These are phyloP conservation scores for Propithecus coquereli DNA, from an alignment of 2,113 vertebrate species.

Conservation along the genomic window DNA sequence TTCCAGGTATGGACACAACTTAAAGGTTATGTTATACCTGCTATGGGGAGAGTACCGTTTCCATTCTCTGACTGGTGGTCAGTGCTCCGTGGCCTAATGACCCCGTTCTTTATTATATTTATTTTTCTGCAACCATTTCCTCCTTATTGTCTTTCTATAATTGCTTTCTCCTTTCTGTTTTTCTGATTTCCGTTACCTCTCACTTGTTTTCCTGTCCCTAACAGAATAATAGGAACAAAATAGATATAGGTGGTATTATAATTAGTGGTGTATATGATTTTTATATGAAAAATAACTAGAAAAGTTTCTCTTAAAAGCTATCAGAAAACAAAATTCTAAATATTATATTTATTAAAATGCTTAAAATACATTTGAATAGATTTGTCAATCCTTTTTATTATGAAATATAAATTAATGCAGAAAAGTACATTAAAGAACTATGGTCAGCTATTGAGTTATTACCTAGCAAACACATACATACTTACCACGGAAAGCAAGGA, in stretches of 20 bases:
- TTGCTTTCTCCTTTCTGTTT: too few species aligned
- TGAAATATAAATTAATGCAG: not conserved
- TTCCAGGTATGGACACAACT: too few species aligned
- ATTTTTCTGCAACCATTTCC: too few species aligned
- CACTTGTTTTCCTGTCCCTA: not conserved
- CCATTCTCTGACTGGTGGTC: too few species aligned
- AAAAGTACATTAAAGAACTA: not conserved
- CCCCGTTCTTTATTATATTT: too few species aligned
- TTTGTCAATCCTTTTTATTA: not conserved
- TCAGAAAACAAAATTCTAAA: not conserved
- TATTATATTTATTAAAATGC: not conserved
- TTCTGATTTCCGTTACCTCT: too few species aligned
- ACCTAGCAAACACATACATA: not conserved
- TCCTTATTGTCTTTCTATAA: too few species aligned
- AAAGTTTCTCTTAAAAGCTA: not conserved
- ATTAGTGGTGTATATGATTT: not conserved
- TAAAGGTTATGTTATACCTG: too few species aligned
- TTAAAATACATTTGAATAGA: not conserved
- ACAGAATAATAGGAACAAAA: not conserved
- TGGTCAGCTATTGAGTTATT: not conserved
- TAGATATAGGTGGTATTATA: not conserved
- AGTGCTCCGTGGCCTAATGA: too few species aligned
- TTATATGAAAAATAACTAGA: not conserved
- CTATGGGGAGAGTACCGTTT: too few species aligned
- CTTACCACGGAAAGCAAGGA: not conserved